Conservation (phyloP, 2,888 invertebrate species). For the Belgica antarctica region DNA sequence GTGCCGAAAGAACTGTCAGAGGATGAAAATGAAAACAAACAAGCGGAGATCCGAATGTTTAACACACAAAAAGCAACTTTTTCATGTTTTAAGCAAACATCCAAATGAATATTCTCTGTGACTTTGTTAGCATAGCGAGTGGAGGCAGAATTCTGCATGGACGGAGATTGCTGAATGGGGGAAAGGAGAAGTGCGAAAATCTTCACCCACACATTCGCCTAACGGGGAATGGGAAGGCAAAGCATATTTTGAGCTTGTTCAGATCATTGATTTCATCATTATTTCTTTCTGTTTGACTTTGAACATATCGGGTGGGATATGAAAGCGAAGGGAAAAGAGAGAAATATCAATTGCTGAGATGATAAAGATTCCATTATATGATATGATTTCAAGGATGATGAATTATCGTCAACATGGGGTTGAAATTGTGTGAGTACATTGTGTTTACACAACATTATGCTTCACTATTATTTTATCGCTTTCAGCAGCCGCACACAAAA, state of each 20-base stretch:
- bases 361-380: constrained; percentile 23
- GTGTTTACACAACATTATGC: constrained; percentile 22
- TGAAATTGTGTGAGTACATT: constrained; percentile 20
- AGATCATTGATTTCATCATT: constrained; percentile 5
- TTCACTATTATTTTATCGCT: neutral
- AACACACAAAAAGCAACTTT: neutral
- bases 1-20: neutral
- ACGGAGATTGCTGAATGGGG: neutral
- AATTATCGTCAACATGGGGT: neutral
- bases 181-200: constrained; percentile 18
- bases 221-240: no score
- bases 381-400: constrained; percentile 8
- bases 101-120: neutral
- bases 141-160: neutral
- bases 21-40: constrained; percentile 28
- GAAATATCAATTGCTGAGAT: constrained; percentile 12
- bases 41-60: neutral
- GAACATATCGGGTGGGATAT: constrained; percentile 2
- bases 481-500: neutral
- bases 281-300: constrained; percentile 7
- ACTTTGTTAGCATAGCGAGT: neutral
- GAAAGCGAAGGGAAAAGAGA: neutral
- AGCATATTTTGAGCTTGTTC: constrained; percentile 19
- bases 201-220: constrained; percentile 25
- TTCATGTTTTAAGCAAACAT: constrained; percentile 31